Evolutionary conservation across 1,140 invertebrate genomes (phyloP), one percentile per base, ranked within the genome.

Genomic region (Phocides pigmalion): DNA sequence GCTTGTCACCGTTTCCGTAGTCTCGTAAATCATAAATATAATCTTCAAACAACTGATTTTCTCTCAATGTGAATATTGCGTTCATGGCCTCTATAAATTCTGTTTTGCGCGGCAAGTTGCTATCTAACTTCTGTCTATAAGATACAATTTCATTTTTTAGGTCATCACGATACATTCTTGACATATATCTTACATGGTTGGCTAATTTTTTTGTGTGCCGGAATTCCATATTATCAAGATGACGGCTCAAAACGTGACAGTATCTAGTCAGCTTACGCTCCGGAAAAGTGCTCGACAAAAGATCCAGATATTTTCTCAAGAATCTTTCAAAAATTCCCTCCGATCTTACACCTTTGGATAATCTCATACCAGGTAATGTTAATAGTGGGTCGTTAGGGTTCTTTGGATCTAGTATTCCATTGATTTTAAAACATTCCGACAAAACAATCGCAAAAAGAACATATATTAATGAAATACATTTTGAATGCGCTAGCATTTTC

Each of bases 261-360:
- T 81, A 87, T 32, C 67, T 76, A 8, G 35, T 66, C 3, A 84
- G 39, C 37, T 72, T 75, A 47, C 53, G 71, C 44, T 69, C 72
- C 16, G 76, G 64, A 61, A 83, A 81, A 17, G 42, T 32, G 12
- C 58, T 74, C n/a, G 70, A 78, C 17, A 83, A 39, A 16, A 79
- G 37, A 39, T 74, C 67, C 4, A 86, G 42, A 11, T 75, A 64
- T 8, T 70, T 64, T 41, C 70, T 70, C 20, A 87, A 37, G 63
- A 87, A 87, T 19, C 61, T 69, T 58, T 76, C 77, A 28, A 87
- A 87, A 25, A 87, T 76, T 15, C 72, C 76, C 51, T 75, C 61
- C n/a, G 68, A 58, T 63, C 61, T 28, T 28, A 54, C 25, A 3
- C n/a, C 42, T 44, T 54, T 16, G 32, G 19, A 22, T 54, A 63